Conservation (phyloP, 92 coral and sea anemone genomes). For the Metridium senile region DNA sequence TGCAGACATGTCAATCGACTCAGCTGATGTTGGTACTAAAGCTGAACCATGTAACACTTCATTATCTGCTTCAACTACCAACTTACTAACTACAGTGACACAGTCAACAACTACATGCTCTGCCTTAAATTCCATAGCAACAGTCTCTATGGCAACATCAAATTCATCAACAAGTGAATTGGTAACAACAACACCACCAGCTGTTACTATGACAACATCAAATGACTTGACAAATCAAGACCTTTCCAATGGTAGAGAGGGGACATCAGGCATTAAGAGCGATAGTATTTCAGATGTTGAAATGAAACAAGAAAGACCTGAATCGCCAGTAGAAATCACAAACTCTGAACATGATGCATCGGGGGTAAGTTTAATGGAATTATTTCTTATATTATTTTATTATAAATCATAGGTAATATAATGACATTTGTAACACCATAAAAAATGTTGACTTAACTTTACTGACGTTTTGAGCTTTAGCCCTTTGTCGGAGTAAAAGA, state of each 20-base stretch:
- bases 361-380: background rate
- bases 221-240: background rate
- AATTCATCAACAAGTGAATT: conserved; percentile 3
- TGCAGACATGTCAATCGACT: background rate
- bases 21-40: too few relatives aligned
- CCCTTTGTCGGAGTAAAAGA: too few relatives aligned
- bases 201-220: conserved; percentile 5
- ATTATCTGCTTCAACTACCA: conserved; percentile 8
- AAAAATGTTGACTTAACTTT: too few relatives aligned
- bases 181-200: background rate
- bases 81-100: background rate
- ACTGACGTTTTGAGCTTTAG: too few relatives aligned
- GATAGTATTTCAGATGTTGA: background rate
- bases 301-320: conserved; percentile 15
- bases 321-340: background rate
- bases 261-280: background rate
- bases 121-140: conserved; percentile 7
- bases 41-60: too few relatives aligned
- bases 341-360: background rate
- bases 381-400: background rate
- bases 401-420: too few relatives aligned
- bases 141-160: conserved; percentile 16
- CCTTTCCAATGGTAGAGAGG: background rate
- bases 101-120: background rate
- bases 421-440: too few relatives aligned